phyloP scores from a whole-genome alignment of 2,113 vertebrate species.

The Tachycineta bicolor region DNA sequence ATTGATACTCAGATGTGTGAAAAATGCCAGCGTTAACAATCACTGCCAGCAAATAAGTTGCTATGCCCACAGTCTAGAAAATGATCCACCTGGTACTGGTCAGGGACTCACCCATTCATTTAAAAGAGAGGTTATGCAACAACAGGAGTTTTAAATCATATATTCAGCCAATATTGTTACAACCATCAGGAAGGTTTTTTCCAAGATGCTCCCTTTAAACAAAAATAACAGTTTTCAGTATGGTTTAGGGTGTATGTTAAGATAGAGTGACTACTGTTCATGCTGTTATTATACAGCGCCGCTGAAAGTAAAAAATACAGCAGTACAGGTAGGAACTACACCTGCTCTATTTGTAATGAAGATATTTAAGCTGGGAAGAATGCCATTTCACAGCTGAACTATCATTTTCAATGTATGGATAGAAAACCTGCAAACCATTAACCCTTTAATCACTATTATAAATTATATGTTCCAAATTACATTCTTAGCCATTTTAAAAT shows the following conservation, averaged over 20 bases:
- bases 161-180: neutral
- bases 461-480: neutral
- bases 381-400: neutral
- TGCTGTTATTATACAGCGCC: neutral
- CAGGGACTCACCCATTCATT: neutral
- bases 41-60: neutral
- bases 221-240: neutral
- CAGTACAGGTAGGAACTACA: neutral
- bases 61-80: neutral
- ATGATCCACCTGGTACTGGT: neutral
- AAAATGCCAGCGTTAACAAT: neutral
- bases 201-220: neutral
- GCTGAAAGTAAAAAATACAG: neutral
- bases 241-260: neutral
- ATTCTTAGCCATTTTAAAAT: neutral
- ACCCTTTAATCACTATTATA: neutral
- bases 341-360: neutral
- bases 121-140: neutral
- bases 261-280: neutral
- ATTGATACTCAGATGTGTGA: neutral
- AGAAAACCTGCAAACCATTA: neutral
- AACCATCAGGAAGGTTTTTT: neutral
- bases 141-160: neutral
- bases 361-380: neutral
- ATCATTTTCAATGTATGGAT: neutral